Base-by-base conservation (phyloP, 2,888 invertebrate species). In the Rosalia funebris region DNA sequence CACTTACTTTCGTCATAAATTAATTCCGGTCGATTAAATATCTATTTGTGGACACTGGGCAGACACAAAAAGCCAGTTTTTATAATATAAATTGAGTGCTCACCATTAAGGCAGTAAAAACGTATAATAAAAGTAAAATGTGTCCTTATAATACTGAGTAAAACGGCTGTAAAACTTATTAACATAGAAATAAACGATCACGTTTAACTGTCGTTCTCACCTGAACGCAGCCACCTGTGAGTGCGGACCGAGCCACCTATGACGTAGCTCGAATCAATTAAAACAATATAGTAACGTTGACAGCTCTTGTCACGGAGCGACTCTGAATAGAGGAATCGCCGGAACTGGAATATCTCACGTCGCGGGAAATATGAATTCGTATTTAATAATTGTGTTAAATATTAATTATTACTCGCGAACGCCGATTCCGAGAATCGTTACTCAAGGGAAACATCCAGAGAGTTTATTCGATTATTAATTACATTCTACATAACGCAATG, bases 291-390 rank as follows among this genome's bases (percentile, higher is more conserved):
- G 46, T 42, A 52, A 45, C 47, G 47, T 55, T 45, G 45, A 34
- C 55, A 55, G 44, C 44, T 45, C 55, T 52, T 31, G 46, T 53
- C 41, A 53, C 36, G 55, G 20, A 52, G 37, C 41, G 57, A 14
- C 53, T 34, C 46, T 47, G 47, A 47, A 54, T 63, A 34, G 19
- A n/a, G 20, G 57, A 72, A 73, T 71, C 58, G 62, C 61, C 69
- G 66, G 65, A 73, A 72, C 71, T 57, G 58, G 32, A 58, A 62
- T 59, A 63, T 37, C 64, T 56, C 74, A 73, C 74, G 74, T 71
- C 69, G 68, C 65, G 69, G 71, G 70, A 73, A 71, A 72, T 71
- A 71, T 72, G 72, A 73, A 73, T 70, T 62, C 56, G 53, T 61
- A 66, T 69, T 71, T 71, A 72, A 72, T 67, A 66, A 71, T 73